Percentiles rank a stretch among this genome's conserved stretches.
phyloP scores from a whole-genome alignment of 1,140 invertebrate genomes.

The Helicoverpa zea region DNA sequence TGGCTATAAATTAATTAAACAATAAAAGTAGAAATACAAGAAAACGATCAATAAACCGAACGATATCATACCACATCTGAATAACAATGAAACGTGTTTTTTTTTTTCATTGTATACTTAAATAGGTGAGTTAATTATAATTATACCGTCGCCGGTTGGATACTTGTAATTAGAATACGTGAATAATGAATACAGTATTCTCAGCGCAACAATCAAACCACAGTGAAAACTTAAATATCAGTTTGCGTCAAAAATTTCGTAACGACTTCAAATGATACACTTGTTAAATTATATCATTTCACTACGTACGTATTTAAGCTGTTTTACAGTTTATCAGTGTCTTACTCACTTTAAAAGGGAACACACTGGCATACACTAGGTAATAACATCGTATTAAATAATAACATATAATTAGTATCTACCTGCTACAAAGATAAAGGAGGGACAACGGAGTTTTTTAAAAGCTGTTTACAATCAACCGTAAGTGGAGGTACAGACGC shows the following conservation, averaged over 20 bases:
- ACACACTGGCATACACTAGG: constrained; percentile 64
- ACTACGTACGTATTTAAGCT: constrained; percentile 57
- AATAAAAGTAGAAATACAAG: constrained; percentile 40
- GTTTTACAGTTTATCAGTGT: constrained; percentile 66
- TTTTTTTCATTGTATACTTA: constrained; percentile 51
- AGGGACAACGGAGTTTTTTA: constrained; percentile 78
- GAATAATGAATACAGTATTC: constrained; percentile 65
- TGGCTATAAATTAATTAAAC: not conserved
- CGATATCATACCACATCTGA: constrained; percentile 60
- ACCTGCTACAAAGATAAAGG: constrained; percentile 79
- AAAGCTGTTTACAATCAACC: constrained; percentile 80
- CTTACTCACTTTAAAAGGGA: constrained; percentile 63
- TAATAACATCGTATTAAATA: constrained; percentile 83
- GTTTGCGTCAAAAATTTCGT: constrained; percentile 62
- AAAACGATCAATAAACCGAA: constrained; percentile 65
- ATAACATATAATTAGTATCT: constrained; percentile 82
- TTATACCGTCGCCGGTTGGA: constrained; percentile 63
- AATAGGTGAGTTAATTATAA: constrained; percentile 66
- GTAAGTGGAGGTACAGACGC: constrained; percentile 76
- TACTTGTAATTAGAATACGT: constrained; percentile 71
- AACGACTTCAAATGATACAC: constrained; percentile 68
- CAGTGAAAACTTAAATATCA: constrained; percentile 62
- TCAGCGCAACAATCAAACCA: constrained; percentile 62
- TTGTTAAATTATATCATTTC: constrained; percentile 65
- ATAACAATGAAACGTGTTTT: constrained; percentile 63